Evolutionary conservation across 2,113 vertebrate genomes (phyloP), one percentile per base, ranked within the genome.

Genomic region (Peromyscus californicus): DNA sequence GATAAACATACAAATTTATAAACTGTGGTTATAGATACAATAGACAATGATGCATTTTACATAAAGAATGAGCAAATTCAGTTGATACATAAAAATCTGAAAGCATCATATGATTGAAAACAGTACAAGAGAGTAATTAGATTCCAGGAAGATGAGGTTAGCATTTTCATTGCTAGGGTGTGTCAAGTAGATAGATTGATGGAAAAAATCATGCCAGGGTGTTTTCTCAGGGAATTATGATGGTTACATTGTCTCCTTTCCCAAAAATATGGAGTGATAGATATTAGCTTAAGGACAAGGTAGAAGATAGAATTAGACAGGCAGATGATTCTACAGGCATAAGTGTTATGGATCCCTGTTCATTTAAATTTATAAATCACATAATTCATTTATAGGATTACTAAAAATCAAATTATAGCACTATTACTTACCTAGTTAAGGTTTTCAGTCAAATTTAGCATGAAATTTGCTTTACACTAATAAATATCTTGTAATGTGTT

Each of bases 371-470:
- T 67, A 85, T 42, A 6, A 36, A 36, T 72, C 42, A 67, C 4
- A 13, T 69, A 65, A 85, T 42, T 45, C 45, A 48, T 67, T 45
- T 67, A 10, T 21, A 65, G 1, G 16, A 11, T 31, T 0, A 67
- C 39, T 31, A 45, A 85, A 76, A 84, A 92, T 61, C 39, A 92
- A 97, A 59, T 24, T 51, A 24, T 74, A 84, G 3, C 21, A 94
- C 29, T 74, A 33, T 17, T 85, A 54, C 1, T 83, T 67, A 69
- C 67, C 67, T 57, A 45, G 13, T 74, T 57, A 80, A 22, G 33
- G 24, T 59, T 93, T 84, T 89, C 36, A 51, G 5, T 45, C 61
- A 85, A 74, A 57, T 48, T 29, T 69, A 89, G 6, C 1, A 12
- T 33, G 31, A 84, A 70, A 16, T 54, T 87, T 51, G 42, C 2